These are phyloP conservation scores for Lasioglossum baleicum DNA, from an alignment of 1,140 invertebrate species.

Conservation along the genomic window DNA sequence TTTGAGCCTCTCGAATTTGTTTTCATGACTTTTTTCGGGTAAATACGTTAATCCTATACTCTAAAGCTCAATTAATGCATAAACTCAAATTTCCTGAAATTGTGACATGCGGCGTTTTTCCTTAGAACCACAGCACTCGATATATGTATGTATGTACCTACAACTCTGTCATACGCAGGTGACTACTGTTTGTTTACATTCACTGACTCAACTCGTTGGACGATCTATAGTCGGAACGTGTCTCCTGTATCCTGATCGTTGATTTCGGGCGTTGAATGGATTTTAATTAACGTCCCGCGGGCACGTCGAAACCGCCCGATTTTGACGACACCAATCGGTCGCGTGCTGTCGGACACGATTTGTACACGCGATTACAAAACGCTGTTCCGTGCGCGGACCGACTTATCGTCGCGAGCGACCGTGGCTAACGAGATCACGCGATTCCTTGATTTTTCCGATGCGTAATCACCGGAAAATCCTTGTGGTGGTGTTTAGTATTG, in stretches of 20 bases:
- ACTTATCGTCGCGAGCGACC: background rate
- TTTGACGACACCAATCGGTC: no score
- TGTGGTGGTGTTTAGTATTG: background rate
- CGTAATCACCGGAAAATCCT: background rate
- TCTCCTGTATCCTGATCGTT: background rate
- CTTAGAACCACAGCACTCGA: no score
- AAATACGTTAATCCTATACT: no score
- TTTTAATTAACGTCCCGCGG: constrained; percentile 18
- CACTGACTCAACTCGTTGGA: no score
- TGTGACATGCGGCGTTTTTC: no score
- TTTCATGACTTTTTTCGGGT: no score
- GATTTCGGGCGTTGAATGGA: background rate
- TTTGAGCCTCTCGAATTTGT: no score
- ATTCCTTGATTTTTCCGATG: background rate
- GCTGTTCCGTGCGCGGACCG: background rate
- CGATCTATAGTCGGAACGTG: background rate
- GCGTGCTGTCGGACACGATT: background rate
- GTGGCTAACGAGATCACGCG: background rate
- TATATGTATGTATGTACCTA: no score
- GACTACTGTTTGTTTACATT: no score
- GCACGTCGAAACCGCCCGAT: background rate
- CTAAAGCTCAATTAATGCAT: no score
- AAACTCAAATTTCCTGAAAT: no score
- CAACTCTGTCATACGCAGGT: no score
- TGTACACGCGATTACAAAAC: background rate